A percentile compares a stretch with the other conserved stretches of the same genome.
These are phyloP conservation scores for Polydrusus tereticollis DNA, from an alignment of 2,888 invertebrate species.

Conservation along the genomic window DNA sequence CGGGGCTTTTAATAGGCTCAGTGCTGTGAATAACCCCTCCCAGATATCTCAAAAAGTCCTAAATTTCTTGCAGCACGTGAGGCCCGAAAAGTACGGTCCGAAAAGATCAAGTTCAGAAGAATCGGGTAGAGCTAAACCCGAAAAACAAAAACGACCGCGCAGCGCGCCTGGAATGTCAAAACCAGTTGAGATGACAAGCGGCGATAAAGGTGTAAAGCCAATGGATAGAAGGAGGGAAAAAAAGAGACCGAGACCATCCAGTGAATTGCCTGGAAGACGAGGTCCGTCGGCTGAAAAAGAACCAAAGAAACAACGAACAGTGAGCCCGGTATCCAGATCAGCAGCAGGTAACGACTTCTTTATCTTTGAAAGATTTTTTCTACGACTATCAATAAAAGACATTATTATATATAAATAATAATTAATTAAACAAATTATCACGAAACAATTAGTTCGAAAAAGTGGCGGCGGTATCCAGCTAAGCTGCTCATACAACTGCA, in stretches of 20 bases:
- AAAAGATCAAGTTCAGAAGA: conserved; percentile 24
- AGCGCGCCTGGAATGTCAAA: conserved; percentile 53
- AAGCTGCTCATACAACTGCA: too few relatives aligned
- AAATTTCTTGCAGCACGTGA: not conserved
- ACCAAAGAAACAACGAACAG: not conserved
- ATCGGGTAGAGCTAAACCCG: not conserved
- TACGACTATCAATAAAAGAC: too few relatives aligned
- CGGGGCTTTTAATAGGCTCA: too few relatives aligned
- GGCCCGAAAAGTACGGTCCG: not conserved
- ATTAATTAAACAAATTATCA: too few relatives aligned
- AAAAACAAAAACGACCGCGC: conserved; percentile 50
- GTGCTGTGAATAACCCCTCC: too few relatives aligned
- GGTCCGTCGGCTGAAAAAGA: not conserved
- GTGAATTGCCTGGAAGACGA: not conserved
- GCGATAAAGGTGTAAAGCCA: not conserved
- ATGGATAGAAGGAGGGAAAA: conserved; percentile 29
- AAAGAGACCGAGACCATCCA: not conserved
- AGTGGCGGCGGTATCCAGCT: too few relatives aligned
- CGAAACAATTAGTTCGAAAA: too few relatives aligned
- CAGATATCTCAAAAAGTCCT: too few relatives aligned
- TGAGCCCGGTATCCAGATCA: not conserved
- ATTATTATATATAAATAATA: too few relatives aligned
- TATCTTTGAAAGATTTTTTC: too few relatives aligned
- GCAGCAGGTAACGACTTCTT: too few relatives aligned
- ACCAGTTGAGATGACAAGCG: conserved; percentile 22